Evolutionary conservation across 2,888 invertebrate species (phyloP).

Genomic region (Germaria angustata): DNA sequence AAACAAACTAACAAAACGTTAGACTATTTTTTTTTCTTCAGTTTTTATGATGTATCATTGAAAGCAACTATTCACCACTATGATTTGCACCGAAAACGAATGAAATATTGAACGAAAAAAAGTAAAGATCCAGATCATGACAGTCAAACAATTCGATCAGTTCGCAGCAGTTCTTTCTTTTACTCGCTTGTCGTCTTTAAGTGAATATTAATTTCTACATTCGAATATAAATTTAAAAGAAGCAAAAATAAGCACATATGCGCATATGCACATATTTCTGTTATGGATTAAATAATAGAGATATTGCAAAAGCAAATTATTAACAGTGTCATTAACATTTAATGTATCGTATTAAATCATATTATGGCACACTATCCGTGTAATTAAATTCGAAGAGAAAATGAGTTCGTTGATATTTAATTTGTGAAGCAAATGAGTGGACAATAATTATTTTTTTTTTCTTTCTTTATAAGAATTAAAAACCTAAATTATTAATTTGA

Average conservation of each 20-base stretch:
- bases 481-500: not conserved
- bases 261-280: not conserved
- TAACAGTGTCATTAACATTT: slow-evolving; percentile 55
- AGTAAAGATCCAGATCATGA: slow-evolving; percentile 55
- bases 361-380: slow-evolving; percentile 36
- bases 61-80: slow-evolving; percentile 51
- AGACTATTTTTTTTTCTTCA: slow-evolving; percentile 6
- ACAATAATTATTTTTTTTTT: slow-evolving; percentile 15
- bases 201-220: slow-evolving; percentile 31
- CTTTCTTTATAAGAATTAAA: not conserved
- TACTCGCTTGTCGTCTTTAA: slow-evolving; percentile 40
- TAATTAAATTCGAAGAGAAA: slow-evolving; percentile 8
- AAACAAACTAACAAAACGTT: slow-evolving; percentile 42
- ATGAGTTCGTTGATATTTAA: slow-evolving; percentile 23
- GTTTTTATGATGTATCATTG: slow-evolving; percentile 38
- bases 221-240: slow-evolving; percentile 28
- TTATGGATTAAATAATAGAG: slow-evolving; percentile 36
- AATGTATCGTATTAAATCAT: slow-evolving; percentile 44
- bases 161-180: slow-evolving; percentile 60
- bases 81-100: slow-evolving; percentile 55
- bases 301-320: slow-evolving; percentile 42
- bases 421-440: slow-evolving; percentile 13
- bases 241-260: slow-evolving; percentile 26
- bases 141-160: slow-evolving; percentile 65
- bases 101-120: slow-evolving; percentile 33